Percentiles rank a stretch among this genome's conserved stretches.
Evolutionary conservation across 2,113 vertebrate species (phyloP).

Genomic region (Passer montanus): DNA sequence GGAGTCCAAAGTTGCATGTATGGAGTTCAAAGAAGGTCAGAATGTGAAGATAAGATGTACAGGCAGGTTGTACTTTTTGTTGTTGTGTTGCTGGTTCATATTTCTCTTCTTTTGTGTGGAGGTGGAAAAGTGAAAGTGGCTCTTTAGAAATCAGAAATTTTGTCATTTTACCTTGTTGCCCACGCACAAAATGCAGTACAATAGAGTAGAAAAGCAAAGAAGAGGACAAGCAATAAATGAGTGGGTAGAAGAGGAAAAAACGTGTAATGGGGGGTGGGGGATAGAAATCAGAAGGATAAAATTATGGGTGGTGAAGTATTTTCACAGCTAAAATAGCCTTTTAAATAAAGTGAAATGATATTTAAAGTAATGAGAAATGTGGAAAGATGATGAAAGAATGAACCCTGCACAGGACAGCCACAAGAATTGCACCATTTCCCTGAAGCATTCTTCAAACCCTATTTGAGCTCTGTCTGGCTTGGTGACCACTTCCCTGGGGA

Average conservation of each 20-base stretch:
- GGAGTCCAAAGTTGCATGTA: not conserved
- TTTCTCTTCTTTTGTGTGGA: not conserved
- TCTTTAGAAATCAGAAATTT: conserved; percentile 2
- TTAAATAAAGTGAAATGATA: not conserved
- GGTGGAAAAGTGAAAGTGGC: not conserved
- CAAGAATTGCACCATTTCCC: not conserved
- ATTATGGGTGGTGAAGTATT: not conserved
- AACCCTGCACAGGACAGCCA: not conserved
- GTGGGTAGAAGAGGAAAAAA: not conserved
- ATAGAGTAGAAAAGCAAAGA: not conserved
- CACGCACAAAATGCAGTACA: not conserved
- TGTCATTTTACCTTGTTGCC: conserved; percentile 16
- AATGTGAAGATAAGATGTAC: not conserved
- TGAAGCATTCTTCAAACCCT: not conserved
- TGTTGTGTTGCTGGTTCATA: not conserved
- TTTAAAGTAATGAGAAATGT: not conserved
- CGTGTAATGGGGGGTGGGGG: not conserved
- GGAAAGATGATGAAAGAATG: not conserved
- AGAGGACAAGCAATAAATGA: not conserved
- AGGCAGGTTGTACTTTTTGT: not conserved
- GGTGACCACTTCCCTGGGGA: not conserved
- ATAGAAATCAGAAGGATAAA: not conserved
- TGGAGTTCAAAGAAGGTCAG: not conserved
- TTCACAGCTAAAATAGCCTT: not conserved
- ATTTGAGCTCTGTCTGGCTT: not conserved